Percentiles rank a stretch among this genome's conserved stretches.
Evolutionary conservation across 2,888 invertebrate species (phyloP).

Genomic region (Meteorus cinctellus): DNA sequence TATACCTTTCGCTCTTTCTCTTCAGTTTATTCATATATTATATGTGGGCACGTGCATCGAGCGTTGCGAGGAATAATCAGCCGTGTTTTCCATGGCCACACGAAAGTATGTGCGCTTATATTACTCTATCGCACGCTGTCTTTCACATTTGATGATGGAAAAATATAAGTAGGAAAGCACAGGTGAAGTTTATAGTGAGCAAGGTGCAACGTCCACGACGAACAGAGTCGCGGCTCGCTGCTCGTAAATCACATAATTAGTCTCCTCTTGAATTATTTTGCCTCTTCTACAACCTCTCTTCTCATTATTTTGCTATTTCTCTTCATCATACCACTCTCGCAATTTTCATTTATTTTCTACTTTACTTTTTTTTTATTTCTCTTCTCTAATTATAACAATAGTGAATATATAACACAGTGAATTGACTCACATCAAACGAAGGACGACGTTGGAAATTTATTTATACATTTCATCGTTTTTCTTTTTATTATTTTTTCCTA

Average conservation of each 20-base stretch:
- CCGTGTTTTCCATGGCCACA: constrained; percentile 26
- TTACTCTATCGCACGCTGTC: not conserved
- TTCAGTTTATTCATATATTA: not conserved
- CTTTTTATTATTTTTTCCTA: not conserved
- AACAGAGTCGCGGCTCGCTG: constrained; percentile 54
- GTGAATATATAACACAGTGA: not conserved
- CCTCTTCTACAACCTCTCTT: constrained; percentile 26
- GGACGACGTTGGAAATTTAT: not conserved
- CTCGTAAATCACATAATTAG: constrained; percentile 64
- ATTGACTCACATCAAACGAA: not conserved
- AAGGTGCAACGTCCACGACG: constrained; percentile 40
- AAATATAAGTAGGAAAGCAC: constrained; percentile 2
- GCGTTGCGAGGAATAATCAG: constrained; percentile 28
- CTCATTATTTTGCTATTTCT: constrained; percentile 42
- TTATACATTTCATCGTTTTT: not conserved
- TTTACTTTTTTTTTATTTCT: constrained; percentile 21
- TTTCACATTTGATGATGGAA: constrained; percentile 17
- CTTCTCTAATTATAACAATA: constrained; percentile 15
- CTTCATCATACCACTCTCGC: constrained; percentile 54
- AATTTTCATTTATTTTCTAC: constrained; percentile 14
- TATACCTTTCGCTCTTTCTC: not conserved
- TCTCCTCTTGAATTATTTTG: constrained; percentile 48
- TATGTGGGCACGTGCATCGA: constrained; percentile 26
- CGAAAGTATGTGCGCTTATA: not conserved
- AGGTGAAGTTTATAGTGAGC: constrained; percentile 30